Percentiles rank a stretch among this genome's conserved stretches.
Evolutionary conservation across 2,113 vertebrate species (phyloP).

Genomic region (Mus musculus): DNA sequence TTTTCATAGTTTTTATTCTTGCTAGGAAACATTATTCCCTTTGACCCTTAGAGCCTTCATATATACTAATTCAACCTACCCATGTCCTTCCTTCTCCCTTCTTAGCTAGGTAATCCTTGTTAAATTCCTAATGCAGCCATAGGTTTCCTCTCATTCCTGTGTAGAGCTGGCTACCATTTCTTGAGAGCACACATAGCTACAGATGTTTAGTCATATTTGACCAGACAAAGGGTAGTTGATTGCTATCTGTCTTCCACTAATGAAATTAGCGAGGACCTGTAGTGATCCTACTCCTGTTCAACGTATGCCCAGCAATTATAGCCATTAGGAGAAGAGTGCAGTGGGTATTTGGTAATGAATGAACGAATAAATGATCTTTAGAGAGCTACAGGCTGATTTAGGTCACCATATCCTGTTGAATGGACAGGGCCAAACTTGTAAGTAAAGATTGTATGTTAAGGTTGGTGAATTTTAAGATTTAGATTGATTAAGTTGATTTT

Average conservation of each 20-base stretch:
- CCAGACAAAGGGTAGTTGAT: conserved; percentile 2
- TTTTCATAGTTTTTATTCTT: not conserved
- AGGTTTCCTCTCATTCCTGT: not conserved
- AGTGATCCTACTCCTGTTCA: not conserved
- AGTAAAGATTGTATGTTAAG: conserved; percentile 47
- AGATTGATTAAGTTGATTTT: conserved; percentile 52
- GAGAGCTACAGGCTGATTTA: not conserved
- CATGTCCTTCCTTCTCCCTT: not conserved
- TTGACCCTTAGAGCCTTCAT: not conserved
- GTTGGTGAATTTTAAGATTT: not conserved
- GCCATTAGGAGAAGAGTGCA: not conserved
- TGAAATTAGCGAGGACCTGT: not conserved
- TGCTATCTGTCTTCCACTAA: not conserved
- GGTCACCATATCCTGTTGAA: not conserved
- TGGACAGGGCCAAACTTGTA: not conserved
- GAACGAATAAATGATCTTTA: conserved; percentile 27
- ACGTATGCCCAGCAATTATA: not conserved
- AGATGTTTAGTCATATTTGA: not conserved
- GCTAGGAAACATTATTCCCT: not conserved
- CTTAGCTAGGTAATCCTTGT: not conserved
- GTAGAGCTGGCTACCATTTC: not conserved
- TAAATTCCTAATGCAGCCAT: not conserved
- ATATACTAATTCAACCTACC: not conserved
- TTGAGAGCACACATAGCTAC: not conserved
- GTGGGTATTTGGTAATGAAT: not conserved